A percentile compares a stretch with the other conserved stretches of the same genome.
Conservation (phyloP, 2,113 vertebrate species). For the Urocynchramus pylzowi region DNA sequence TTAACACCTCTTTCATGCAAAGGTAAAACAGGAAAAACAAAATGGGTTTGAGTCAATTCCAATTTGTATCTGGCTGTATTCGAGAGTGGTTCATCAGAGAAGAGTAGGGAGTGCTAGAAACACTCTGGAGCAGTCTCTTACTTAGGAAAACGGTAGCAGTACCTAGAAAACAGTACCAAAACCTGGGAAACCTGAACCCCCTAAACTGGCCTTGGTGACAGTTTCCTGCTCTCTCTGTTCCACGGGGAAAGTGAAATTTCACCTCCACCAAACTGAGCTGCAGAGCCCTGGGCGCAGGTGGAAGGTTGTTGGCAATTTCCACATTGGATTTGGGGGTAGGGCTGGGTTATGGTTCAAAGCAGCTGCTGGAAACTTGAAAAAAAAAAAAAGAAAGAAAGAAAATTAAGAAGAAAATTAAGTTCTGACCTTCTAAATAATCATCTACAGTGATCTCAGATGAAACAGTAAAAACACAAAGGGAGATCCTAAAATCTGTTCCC, state of each 20-base stretch:
- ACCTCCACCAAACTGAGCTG: not conserved
- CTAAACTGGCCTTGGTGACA: no score
- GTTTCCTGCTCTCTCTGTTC: not conserved
- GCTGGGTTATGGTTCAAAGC: not conserved
- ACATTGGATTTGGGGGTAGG: not conserved
- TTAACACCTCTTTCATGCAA: not conserved
- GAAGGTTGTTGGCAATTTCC: not conserved
- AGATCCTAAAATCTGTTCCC: not conserved
- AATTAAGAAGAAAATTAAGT: not conserved
- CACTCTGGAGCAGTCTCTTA: not conserved
- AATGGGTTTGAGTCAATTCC: not conserved
- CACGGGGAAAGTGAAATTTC: not conserved
- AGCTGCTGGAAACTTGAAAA: not conserved
- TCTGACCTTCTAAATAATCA: not conserved
- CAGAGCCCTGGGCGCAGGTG: not conserved
- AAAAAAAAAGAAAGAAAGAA: not conserved
- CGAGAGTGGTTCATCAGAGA: not conserved
- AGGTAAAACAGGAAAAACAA: not conserved
- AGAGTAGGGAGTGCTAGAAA: not conserved
- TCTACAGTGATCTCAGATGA: not conserved
- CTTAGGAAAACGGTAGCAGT: not conserved
- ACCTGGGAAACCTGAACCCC: not conserved
- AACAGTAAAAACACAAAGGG: not conserved
- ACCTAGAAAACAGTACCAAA: not conserved
- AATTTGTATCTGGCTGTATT: not conserved